These are phyloP conservation scores for Okapia johnstoni DNA, from an alignment of 2,113 vertebrate species.

Conservation along the genomic window DNA sequence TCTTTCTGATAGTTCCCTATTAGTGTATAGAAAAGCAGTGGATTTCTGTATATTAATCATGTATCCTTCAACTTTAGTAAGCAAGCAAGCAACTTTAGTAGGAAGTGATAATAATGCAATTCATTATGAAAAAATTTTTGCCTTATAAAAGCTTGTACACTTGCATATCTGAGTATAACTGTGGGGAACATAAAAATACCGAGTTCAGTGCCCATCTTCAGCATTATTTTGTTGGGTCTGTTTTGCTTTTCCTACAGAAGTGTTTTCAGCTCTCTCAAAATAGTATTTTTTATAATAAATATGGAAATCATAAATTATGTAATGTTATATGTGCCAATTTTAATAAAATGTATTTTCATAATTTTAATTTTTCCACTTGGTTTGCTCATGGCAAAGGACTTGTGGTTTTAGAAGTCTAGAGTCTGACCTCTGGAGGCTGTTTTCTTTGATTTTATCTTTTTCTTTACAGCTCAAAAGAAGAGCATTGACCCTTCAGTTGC, in stretches of 20 bases:
- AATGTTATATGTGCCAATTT: neutral
- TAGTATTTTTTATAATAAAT: slow-evolving; percentile 26
- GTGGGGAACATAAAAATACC: neutral
- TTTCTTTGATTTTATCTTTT: slow-evolving; percentile 37
- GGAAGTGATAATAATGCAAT: neutral
- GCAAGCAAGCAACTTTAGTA: neutral
- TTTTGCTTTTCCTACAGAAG: slow-evolving; percentile 26
- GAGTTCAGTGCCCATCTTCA: neutral
- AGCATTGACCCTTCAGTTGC: neutral
- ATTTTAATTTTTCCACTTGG: neutral
- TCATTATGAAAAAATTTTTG: neutral
- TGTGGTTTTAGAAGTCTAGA: neutral
- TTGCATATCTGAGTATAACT: neutral
- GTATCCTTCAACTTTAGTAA: neutral
- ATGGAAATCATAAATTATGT: neutral
- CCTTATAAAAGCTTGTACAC: neutral
- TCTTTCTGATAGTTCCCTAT: neutral
- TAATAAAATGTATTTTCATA: neutral
- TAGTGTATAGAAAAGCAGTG: neutral
- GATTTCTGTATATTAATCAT: neutral
- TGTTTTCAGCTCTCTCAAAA: neutral
- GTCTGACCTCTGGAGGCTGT: neutral
- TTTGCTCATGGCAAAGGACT: neutral
- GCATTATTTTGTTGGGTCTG: neutral
- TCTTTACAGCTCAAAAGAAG: slow-evolving; percentile 60